Conservation (phyloP, 2,888 invertebrate genomes). For the Pristionchus japonicus region DNA sequence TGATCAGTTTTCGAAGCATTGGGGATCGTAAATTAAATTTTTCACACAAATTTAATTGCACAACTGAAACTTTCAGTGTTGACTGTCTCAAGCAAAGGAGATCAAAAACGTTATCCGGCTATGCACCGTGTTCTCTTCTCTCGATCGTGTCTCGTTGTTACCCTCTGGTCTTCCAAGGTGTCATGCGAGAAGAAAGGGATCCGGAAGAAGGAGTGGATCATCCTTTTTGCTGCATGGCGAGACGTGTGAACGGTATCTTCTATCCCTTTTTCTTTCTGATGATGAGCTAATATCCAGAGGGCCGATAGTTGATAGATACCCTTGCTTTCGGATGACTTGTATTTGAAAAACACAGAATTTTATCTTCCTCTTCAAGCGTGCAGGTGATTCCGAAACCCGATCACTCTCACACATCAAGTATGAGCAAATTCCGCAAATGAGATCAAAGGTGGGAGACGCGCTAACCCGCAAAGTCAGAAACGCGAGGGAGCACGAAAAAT, state of each 20-base stretch:
- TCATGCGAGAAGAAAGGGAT: not conserved
- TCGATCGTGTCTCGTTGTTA: not conserved
- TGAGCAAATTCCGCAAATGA: not conserved
- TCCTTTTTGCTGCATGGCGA: slow-evolving; percentile 6
- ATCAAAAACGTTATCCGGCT: not conserved
- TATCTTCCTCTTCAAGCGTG: too few species aligned
- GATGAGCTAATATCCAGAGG: slow-evolving; percentile 7
- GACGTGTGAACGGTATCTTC: not conserved
- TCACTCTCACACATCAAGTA: not conserved
- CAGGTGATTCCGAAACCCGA: not conserved
- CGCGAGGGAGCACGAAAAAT: not conserved
- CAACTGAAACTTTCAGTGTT: too few species aligned
- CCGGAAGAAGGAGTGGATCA: not conserved
- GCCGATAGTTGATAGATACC: too few species aligned
- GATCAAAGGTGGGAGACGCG: slow-evolving; percentile 28
- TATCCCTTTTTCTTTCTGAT: not conserved
- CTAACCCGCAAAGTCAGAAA: not conserved
- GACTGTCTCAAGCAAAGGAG: not conserved
- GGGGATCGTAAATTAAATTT: too few species aligned
- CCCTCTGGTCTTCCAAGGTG: not conserved
- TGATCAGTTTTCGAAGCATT: too few species aligned
- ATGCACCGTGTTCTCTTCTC: not conserved
- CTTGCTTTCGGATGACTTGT: too few species aligned
- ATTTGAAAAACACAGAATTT: too few species aligned
- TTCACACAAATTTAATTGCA: not conserved